Conservation (phyloP, 2,113 vertebrate species). For the Oxyura jamaicensis region DNA sequence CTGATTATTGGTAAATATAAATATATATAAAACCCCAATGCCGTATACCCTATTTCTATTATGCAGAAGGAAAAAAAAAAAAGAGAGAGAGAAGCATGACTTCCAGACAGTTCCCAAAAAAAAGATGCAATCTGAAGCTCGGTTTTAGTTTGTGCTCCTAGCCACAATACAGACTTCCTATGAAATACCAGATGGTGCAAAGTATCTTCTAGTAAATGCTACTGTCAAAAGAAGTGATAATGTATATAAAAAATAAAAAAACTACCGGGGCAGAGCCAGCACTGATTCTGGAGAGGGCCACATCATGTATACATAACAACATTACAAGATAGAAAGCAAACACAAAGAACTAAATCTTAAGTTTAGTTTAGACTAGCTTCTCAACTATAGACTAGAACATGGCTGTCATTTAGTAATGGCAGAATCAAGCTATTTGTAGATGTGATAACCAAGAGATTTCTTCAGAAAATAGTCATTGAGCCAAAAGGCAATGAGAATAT, state of each 20-base stretch:
- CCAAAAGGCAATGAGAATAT: neutral
- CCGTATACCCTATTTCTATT: neutral
- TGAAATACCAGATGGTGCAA: neutral
- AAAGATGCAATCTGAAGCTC: neutral
- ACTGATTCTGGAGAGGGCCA: neutral
- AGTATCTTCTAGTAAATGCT: neutral
- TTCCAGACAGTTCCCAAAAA: neutral
- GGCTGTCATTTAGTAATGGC: neutral
- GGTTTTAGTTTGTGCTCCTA: neutral
- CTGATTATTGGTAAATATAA: neutral
- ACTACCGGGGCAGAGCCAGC: neutral
- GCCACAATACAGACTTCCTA: neutral
- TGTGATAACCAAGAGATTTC: neutral
- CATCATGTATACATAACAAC: fast-evolving
- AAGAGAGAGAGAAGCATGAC: neutral
- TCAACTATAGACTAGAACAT: neutral
- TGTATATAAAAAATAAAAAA: neutral
- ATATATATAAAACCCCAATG: neutral
- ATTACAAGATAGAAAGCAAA: neutral
- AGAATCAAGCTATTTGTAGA: neutral
- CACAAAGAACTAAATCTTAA: neutral
- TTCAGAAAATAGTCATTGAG: neutral
- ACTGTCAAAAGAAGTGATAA: neutral
- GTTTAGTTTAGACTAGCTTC: neutral
- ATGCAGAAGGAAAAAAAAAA: neutral